Base-by-base conservation (phyloP, 2,888 invertebrate genomes). In the Nomada ruficornis region DNA sequence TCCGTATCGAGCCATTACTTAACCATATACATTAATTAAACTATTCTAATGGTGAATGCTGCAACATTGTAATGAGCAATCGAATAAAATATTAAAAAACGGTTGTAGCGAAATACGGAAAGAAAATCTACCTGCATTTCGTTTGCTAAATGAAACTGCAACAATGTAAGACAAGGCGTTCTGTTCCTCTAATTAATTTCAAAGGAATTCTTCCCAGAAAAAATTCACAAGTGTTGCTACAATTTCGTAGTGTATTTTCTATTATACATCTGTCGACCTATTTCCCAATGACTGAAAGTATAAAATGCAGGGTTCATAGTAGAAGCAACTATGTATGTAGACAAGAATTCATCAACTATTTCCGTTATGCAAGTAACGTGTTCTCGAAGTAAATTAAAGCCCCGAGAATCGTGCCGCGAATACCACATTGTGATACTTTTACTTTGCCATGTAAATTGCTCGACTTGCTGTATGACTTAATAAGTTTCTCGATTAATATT, bases 341-440 rank as follows among this genome's bases (percentile, higher is more conserved):
- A 5, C 36, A 55, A 77, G n/a, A 64, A 52, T 69, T 9, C n/a
- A 18, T 2, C 18, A n/a, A 10, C 18, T 23, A 50, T 55, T 52
- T 18, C 29, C 15, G 29, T 63, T 42, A 78, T 50, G 50, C 36
- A 78, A 63, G 20, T n/a, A 10, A 26, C n/a, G n/a, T 7, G 29
- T 54, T n/a, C 4, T 59, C 65, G 29, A n/a, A 59, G 18, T 3
- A 62, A 50, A 50, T 42, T 42, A 75, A 63, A 65, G 26, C 42
- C 4, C 0, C 26, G 15, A 52, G 64, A 63, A 73, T 29, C 59
- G 18, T 59, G 42, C 42, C 59, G 20, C 18, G 13, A 29, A 60
- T 36, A 73, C 52, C 44, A 29, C 47, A 74, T 55, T 47, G 23
- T 47, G 23, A 36, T 74, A 60, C 62, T 59, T 73, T 63, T 42